These are phyloP conservation scores for Chrysemys picta DNA, from an alignment of 2,113 vertebrate species.

Conservation along the genomic window DNA sequence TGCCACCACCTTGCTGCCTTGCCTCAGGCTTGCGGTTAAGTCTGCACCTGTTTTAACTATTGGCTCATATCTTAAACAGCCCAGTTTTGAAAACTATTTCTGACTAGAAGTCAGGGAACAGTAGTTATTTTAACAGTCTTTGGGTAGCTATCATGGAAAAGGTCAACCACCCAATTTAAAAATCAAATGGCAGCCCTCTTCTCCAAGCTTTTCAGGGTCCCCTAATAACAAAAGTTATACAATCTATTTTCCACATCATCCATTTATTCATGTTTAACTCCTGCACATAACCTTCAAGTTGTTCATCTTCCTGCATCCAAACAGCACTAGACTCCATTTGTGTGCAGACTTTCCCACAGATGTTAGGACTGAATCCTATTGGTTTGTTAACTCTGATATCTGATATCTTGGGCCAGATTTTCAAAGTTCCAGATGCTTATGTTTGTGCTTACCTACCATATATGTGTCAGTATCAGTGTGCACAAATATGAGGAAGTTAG, in stretches of 20 bases:
- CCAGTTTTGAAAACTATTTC: background rate
- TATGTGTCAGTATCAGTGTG: background rate
- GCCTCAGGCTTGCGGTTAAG: background rate
- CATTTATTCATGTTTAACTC: background rate
- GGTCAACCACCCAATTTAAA: background rate
- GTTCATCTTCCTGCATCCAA: background rate
- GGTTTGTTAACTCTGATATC: background rate
- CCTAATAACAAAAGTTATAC: background rate
- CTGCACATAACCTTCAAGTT: background rate
- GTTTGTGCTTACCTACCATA: background rate
- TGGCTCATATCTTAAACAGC: background rate
- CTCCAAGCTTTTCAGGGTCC: background rate
- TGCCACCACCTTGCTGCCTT: background rate
- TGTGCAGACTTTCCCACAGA: background rate
- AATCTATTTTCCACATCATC: background rate
- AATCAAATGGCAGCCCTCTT: background rate
- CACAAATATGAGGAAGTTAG: no score
- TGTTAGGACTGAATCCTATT: background rate
- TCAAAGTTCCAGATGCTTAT: background rate
- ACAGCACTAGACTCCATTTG: background rate
- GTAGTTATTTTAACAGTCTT: slow-evolving; percentile 10
- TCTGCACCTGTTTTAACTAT: background rate
- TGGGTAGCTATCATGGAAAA: background rate
- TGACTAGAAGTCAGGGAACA: background rate
- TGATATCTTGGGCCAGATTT: background rate